Percentiles rank a stretch among this genome's conserved stretches.
These are phyloP conservation scores for Dasypolia templi DNA, from an alignment of 2,888 invertebrate species.

Conservation along the genomic window DNA sequence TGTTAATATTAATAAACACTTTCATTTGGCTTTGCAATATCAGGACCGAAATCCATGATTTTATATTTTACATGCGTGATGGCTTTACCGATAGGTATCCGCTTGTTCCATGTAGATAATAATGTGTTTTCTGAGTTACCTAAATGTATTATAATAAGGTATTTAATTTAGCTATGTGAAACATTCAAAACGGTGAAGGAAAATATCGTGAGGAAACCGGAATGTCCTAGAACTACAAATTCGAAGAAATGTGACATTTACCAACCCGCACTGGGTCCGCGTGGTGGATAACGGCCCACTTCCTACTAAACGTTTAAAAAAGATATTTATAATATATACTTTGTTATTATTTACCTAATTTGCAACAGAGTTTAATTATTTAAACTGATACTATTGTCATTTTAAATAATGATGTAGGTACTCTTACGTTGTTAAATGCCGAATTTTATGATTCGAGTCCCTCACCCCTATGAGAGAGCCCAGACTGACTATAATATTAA, in stretches of 20 bases:
- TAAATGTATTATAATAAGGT: neutral
- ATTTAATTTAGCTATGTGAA: no score
- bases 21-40: no score
- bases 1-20: no score
- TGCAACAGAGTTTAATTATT: neutral
- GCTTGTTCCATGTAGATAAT: neutral
- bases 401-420: neutral
- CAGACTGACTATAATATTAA: conserved; percentile 32
- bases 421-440: neutral
- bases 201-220: no score
- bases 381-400: neutral
- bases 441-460: conserved; percentile 10
- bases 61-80: no score
- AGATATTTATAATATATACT: neutral
- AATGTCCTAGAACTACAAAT: no score
- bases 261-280: no score
- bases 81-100: neutral
- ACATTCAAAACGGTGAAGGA: no score
- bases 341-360: neutral
- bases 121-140: neutral
- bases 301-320: no score
- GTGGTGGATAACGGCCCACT: no score
- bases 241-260: no score
- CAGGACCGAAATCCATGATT: no score
- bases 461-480: conserved; percentile 23